Base-by-base conservation (phyloP, 1,140 invertebrate species). In the Hyles euphorbiae region DNA sequence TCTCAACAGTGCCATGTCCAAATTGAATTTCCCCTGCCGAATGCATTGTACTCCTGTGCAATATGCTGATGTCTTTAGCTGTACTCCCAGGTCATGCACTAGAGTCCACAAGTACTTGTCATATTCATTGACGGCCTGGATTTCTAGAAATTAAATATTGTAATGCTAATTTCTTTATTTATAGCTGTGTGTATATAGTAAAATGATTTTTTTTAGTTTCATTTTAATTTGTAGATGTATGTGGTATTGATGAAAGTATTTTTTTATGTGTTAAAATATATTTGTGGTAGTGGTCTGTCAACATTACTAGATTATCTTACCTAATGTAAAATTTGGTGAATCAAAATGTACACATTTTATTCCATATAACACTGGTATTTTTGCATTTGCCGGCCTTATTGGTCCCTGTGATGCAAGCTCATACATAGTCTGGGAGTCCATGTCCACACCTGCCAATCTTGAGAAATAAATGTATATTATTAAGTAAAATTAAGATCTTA, bases 371-470 rank as follows among this genome's bases (percentile, higher is more conserved):
- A 98, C 82, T 2, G 97, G 95, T 43, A 93, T 79, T 65, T 93
- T 93, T 8, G 87, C 89, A 63, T 93, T 81, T 0, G 87, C 83
- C 2, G 97, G 96, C 60, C 96, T 85, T 5, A 98, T 90, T 0
- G 93, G 86, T 2, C 97, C 98, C 87, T 94, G 81, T 10, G 91
- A 88, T 11, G 96, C 96, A 57, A 98, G 72, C 50, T 98, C 96
- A 86, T 97, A 99, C 7, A 96, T 96, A 52, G 93, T 92, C 89
- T 99, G 94, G 64, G 95, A 97, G 65, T 96, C 91, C 40, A 95
- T 89, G 81, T 96, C 92, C 0, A 98, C 89, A 46, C 96, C 96
- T 61, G 92, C 92, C 48, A 93, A 76, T 64, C 95, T 96, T 77
- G 44, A 91, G 89, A 52, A 40, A 5, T 5, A 40, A 40, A 40